Evolutionary conservation across 2,113 vertebrate genomes (phyloP), one percentile per base, ranked within the genome.

Genomic region (Macrotus californicus): DNA sequence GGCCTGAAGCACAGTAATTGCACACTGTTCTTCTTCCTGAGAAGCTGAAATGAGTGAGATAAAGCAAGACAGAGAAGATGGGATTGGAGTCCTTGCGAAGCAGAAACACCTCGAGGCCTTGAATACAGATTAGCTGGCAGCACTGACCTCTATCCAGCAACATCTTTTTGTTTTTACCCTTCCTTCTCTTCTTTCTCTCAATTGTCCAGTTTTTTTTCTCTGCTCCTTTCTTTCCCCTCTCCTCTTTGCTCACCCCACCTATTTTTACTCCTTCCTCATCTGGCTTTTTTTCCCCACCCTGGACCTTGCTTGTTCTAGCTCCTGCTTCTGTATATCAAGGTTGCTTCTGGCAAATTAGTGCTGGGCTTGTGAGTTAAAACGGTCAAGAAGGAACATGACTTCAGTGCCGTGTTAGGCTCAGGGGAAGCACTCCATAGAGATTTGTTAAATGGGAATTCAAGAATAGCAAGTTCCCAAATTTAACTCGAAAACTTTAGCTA

Each of bases 261-360:
- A n/a, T 67, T 94, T 93, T 88, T 95, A 69, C 80, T 80, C 87
- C 13, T 92, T 93, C 34, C 12, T 67, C 43, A 9, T 87, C 18
- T 84, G 34, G 7, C 1, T 29, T 52, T 76, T 54, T 76, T 34
- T 12, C 4, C 5, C 16, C 7, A n/a, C 52, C 52, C 22, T 85
- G 21, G 31, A 67, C 41, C n/a, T 95, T 73, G 43, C 10, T 82
- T 87, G n/a, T 36, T 90, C n/a, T 77, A 61, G 22, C 87, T 85
- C 18, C 21, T 95, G 69, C 12, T 89, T 96, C 96, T 88, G 7
- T 54, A 52, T 36, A 22, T 85, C 67, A 89, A 67, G 9, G 10
- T 87, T 34, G 8, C 54, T 83, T 92, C 50, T 94, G n/a, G 43
- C 54, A 92, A 92, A 64, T 77, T 64, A 76, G 76, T 92, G 18